Percentiles rank a stretch among this genome's conserved stretches.
phyloP scores from a whole-genome alignment of 64 coral and sea anemone genomes.

The Actinia tenebrosa region DNA sequence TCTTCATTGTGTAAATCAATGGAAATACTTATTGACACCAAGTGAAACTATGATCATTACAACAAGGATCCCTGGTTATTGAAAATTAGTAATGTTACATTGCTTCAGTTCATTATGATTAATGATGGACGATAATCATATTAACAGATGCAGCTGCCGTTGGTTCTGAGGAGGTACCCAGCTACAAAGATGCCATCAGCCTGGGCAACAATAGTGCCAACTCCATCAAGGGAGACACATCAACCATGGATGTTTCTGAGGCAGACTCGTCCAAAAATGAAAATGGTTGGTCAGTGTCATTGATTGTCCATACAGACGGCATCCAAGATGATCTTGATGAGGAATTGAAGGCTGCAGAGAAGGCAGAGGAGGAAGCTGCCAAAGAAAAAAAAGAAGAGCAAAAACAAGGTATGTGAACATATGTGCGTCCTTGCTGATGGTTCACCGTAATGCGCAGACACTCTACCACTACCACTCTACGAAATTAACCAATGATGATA shows the following conservation, averaged over 20 bases:
- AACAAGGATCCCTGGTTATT: too few relatives aligned
- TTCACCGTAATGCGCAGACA: too few relatives aligned
- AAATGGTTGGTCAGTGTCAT: slow-evolving; percentile 85
- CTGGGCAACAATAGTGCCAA: neutral
- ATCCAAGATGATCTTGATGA: slow-evolving; percentile 97
- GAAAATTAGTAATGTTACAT: neutral
- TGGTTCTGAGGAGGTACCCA: neutral
- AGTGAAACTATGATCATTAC: too few relatives aligned
- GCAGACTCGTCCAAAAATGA: slow-evolving; percentile 60
- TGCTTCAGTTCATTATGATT: neutral
- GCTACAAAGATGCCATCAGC: neutral
- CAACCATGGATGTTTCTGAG: slow-evolving; percentile 34
- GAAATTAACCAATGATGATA: too few relatives aligned
- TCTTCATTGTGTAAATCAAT: too few relatives aligned
- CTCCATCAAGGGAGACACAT: neutral
- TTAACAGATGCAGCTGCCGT: neutral
- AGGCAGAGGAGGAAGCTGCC: slow-evolving; percentile 35
- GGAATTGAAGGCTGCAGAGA: slow-evolving; percentile 79
- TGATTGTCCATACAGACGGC: slow-evolving; percentile 95
- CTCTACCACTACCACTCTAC: too few relatives aligned
- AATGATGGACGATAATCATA: neutral
- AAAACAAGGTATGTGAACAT: neutral
- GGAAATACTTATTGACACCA: too few relatives aligned
- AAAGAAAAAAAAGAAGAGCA: slow-evolving; percentile 13
- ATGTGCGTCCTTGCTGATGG: too few relatives aligned